A percentile compares a stretch with the other conserved stretches of the same genome.
Conservation (phyloP, 2,888 invertebrate genomes). For the Drosophila pseudotalamancana region DNA sequence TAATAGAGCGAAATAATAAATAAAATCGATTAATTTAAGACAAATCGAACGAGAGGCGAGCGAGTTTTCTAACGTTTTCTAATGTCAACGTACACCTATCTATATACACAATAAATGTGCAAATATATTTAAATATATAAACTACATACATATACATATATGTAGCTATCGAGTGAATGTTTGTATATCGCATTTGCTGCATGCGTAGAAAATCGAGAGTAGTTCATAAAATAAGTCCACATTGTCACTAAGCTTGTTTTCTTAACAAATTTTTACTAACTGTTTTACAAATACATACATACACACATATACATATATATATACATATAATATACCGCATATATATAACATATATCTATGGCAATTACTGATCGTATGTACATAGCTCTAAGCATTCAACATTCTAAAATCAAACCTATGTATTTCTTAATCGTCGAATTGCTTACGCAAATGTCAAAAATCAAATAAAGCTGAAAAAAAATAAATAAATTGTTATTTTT, state of each 20-base stretch:
- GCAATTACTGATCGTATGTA: constrained; percentile 35
- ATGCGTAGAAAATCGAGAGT: constrained; percentile 19
- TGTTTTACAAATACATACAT: constrained; percentile 49
- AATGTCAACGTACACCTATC: constrained; percentile 34
- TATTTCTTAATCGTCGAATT: constrained; percentile 61
- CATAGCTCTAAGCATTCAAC: constrained; percentile 49
- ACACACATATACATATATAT: constrained; percentile 25
- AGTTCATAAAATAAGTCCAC: constrained; percentile 33
- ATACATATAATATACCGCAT: constrained; percentile 9
- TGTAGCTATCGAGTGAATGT: constrained; percentile 38
- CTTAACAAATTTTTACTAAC: constrained; percentile 52
- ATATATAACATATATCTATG: constrained; percentile 17
- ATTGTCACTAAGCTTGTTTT: constrained; percentile 58
- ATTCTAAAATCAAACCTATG: constrained; percentile 31
- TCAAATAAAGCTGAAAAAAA: constrained; percentile 66
- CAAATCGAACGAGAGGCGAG: constrained; percentile 35
- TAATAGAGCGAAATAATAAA: constrained; percentile 16
- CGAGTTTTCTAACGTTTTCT: constrained; percentile 63
- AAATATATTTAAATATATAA: constrained; percentile 23
- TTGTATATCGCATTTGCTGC: constrained; percentile 31
- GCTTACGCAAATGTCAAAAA: constrained; percentile 44
- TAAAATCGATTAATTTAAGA: constrained; percentile 20
- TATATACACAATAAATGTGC: constrained; percentile 5
- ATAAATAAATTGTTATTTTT: background rate
- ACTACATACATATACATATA: constrained; percentile 29